A percentile compares a stretch with the other conserved stretches of the same genome.
Conservation (phyloP, 2,113 vertebrate genomes). For the Platanista minor region DNA sequence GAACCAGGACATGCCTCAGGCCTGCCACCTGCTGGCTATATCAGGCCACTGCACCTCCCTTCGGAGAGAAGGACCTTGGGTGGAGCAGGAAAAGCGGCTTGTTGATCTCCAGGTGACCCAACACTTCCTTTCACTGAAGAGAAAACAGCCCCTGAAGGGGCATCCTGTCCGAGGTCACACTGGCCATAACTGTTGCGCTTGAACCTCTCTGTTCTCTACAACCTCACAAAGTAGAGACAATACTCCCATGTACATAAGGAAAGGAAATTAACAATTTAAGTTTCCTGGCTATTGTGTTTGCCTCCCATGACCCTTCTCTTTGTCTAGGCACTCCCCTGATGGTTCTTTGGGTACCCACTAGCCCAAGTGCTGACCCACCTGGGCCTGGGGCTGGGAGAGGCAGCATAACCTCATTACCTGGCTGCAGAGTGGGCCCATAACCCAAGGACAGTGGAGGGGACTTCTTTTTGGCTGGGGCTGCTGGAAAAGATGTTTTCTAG, state of each 20-base stretch:
- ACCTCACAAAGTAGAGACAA: not conserved
- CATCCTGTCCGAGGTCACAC: not conserved
- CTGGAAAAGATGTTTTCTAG: not conserved
- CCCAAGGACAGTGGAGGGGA: not conserved
- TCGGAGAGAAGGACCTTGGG: not conserved
- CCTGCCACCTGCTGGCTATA: conserved; percentile 38
- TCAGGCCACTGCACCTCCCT: not conserved
- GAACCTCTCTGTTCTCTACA: not conserved
- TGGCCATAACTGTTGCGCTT: not conserved
- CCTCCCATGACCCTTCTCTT: not conserved
- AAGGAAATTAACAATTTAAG: not conserved
- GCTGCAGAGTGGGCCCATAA: not conserved
- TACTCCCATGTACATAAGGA: rapidly evolving
- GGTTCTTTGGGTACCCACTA: not conserved
- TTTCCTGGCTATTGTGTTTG: not conserved
- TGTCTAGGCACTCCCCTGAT: no score
- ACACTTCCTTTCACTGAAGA: not conserved
- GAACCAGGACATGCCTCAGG: not conserved
- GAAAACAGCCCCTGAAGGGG: not conserved
- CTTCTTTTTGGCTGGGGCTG: not conserved
- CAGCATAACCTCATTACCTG: not conserved
- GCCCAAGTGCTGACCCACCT: not conserved
- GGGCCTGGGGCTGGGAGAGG: not conserved
- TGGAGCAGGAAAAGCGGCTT: not conserved
- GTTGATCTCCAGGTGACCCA: not conserved